Evolutionary conservation across 2,113 vertebrate species (phyloP), one percentile per base, ranked within the genome.

Genomic region (Boleophthalmus pectinirostris): DNA sequence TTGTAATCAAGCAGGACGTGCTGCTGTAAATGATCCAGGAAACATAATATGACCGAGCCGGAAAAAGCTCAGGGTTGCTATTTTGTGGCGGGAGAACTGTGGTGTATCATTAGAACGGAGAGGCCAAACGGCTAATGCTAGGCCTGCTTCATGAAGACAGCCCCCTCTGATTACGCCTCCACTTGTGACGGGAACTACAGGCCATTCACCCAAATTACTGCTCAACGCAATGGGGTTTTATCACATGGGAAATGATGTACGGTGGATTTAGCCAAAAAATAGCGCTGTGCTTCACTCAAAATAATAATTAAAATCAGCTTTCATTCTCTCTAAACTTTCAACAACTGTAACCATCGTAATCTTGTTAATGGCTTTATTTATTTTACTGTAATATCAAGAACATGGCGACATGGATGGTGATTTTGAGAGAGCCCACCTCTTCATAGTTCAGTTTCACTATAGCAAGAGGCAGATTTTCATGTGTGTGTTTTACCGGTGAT

Each of bases 51-150:
- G 38, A 73, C 68, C 78, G 72, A 82, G 70, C 57, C 49, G 47
- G 70, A 49, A 61, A 61, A 5, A 29, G 70, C 70, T 72, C 79
- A 66, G 76, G 61, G 75, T 67, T 84, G 88, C 78, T 81, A 72
- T 54, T 60, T 73, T 80, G 82, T 51, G 77, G 80, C 82, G 87
- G 69, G 73, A 77, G 12, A 82, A 60, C 75, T 66, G 38, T 65
- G 71, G 78, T 29, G 46, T 92, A 88, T 89, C 86, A 90, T 88
- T 88, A 92, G 79, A 79, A 80, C 82, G 60, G 72, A 87, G 85
- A 88, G 88, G 89, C 84, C 87, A 81, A 51, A 81, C 84, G 82
- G 87, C 81, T 90, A 88, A 89, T 87, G 90, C 78, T 85, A 90
- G 88, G 81, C 75, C 86, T 90, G 78, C 81, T 84, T 84, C 82